Conservation (phyloP, 2,113 vertebrate species). For the Leucopsar rothschildi region DNA sequence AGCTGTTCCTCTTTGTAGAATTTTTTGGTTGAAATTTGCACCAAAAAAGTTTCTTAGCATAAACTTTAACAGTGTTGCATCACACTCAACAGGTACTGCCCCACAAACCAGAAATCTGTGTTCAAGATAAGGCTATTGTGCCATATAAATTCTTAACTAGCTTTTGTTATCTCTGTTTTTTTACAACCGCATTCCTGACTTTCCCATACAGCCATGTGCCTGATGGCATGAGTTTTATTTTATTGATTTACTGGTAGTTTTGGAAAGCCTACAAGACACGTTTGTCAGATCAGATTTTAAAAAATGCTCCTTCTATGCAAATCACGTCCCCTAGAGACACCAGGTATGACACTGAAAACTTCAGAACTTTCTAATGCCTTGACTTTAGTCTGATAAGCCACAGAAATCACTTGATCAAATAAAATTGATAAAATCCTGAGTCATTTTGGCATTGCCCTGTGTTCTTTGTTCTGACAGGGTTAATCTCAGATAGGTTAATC, state of each 20-base stretch:
- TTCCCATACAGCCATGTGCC: neutral
- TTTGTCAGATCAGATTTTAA: neutral
- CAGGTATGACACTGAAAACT: neutral
- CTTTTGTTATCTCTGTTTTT: neutral
- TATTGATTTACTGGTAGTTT: neutral
- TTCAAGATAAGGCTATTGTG: neutral
- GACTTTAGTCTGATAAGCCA: neutral
- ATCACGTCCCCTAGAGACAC: neutral
- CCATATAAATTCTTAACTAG: neutral
- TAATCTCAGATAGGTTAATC: neutral
- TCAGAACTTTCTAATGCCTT: neutral
- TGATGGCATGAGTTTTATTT: neutral
- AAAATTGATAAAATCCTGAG: neutral
- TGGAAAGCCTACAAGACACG: fast-evolving
- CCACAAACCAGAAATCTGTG: neutral
- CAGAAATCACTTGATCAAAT: neutral
- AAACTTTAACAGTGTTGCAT: neutral
- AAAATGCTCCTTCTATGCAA: neutral
- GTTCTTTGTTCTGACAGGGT: neutral
- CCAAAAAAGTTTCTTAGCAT: neutral
- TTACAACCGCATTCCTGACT: neutral
- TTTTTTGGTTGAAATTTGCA: neutral
- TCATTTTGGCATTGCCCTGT: neutral
- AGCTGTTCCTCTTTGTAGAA: neutral
- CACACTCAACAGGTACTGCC: neutral